These are phyloP conservation scores for Phainopepla nitens DNA, from an alignment of 2,113 vertebrate genomes.

Conservation along the genomic window DNA sequence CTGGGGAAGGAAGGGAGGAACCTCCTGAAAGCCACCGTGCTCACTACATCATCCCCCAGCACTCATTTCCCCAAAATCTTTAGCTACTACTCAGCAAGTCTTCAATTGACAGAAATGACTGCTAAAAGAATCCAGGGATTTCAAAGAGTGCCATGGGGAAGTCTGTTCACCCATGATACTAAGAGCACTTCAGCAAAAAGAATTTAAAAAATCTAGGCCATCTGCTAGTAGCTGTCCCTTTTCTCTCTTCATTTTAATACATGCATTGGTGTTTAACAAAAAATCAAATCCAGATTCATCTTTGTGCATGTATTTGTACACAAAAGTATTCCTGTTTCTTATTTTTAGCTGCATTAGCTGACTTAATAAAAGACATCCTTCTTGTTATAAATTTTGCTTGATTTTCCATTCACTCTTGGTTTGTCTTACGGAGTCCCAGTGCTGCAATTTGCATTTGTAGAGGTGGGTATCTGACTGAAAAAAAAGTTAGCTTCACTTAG, in stretches of 20 bases:
- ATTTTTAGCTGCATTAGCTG: not conserved
- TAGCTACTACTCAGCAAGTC: not conserved
- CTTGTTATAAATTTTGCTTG: not conserved
- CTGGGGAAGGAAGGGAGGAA: not conserved
- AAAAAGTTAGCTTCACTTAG: not conserved
- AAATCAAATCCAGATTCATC: not conserved
- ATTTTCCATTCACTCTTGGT: not conserved
- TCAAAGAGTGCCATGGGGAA: not conserved
- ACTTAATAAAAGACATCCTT: not conserved
- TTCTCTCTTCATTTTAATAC: not conserved
- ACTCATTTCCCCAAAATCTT: not conserved
- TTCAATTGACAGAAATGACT: not conserved
- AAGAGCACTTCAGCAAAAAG: not conserved
- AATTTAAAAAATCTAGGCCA: not conserved
- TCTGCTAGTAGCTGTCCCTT: not conserved
- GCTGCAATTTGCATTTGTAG: not conserved
- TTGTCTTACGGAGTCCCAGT: not conserved
- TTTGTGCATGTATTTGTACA: not conserved
- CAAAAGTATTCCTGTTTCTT: not conserved
- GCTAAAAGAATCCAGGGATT: not conserved
- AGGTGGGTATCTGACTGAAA: not conserved
- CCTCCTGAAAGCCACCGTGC: not conserved
- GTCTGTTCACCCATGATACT: not conserved
- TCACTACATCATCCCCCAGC: not conserved
- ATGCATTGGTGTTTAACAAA: not conserved